Conservation (phyloP, 92 coral and sea anemone species). For the Epizoanthus ramosus region DNA sequence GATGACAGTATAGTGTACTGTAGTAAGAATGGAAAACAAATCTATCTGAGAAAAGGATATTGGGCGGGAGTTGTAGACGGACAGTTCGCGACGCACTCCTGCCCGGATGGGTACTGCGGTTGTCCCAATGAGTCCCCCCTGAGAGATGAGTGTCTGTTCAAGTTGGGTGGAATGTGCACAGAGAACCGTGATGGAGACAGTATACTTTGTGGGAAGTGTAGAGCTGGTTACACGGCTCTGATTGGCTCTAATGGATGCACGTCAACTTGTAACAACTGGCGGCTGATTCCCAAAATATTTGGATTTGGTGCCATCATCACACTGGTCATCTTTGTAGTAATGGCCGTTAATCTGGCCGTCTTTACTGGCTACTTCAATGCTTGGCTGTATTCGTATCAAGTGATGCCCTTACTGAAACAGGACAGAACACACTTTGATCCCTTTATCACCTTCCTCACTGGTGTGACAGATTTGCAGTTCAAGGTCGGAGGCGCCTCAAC, state of each 20-base stretch:
- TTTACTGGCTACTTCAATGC: slow-evolving; percentile 92
- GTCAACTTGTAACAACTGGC: slow-evolving; percentile 53
- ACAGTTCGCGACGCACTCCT: slow-evolving; percentile 62
- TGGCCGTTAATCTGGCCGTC: slow-evolving; percentile 73
- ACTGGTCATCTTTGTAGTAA: slow-evolving; percentile 57
- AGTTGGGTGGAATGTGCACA: slow-evolving; percentile 42
- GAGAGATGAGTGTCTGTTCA: slow-evolving; percentile 10
- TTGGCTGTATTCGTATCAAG: slow-evolving; percentile 93
- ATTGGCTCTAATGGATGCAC: slow-evolving; percentile 70
- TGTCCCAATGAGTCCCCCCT: slow-evolving; percentile 4
- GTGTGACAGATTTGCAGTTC: slow-evolving; percentile 65
- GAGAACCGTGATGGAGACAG: slow-evolving; percentile 53
- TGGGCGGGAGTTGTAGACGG: slow-evolving; percentile 88
- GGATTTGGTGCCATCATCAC: slow-evolving; percentile 48
- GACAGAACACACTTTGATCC: slow-evolving; percentile 65
- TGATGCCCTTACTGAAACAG: slow-evolving; percentile 61
- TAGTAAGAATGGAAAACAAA: slow-evolving; percentile 41
- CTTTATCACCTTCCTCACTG: slow-evolving; percentile 76
- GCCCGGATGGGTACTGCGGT: slow-evolving; percentile 77
- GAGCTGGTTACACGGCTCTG: slow-evolving; percentile 50
- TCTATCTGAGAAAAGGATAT: slow-evolving; percentile 71
- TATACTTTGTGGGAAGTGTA: slow-evolving; percentile 83
- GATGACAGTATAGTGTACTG: slow-evolving; percentile 72
- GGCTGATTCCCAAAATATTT: slow-evolving; percentile 58
- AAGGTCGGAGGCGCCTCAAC: slow-evolving; percentile 44